Evolutionary conservation across 2,888 invertebrate genomes (phyloP), one percentile per base, ranked within the genome.

Genomic region (Hanleya hanleyi): DNA sequence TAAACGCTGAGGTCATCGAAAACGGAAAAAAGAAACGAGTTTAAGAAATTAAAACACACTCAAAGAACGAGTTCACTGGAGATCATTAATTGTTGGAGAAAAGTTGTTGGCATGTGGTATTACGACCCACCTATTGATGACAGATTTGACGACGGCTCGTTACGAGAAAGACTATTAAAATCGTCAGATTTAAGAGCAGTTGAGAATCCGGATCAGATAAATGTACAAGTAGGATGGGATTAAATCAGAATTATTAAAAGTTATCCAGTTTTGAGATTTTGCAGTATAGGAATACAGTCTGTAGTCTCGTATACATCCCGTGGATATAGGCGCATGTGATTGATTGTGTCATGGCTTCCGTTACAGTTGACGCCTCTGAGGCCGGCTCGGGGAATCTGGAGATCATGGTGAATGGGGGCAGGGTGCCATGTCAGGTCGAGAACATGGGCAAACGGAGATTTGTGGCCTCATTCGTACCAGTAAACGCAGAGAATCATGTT

Each of bases 381-480:
- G 99, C 99, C 4, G 99, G 99, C 26, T 97, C 99, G 0, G 99
- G 99, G 32, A 99, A 99, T 91, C 92, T 99, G 57, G 99, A 99
- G 91, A 99, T 99, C 74, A 97, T 98, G 0, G 98, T 99, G 36
- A 99, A 99, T 88, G 97, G 98, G 7, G 99, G 99, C 0, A 94
- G 97, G 76, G 98, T 99, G 38, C 97, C 98, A 0, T 90, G 90
- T 73, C 86, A 81, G 68, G 89, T 90, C 4, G 83, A 89, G 64
- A 88, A 87, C 75, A 74, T 76, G 0, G 98, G 98, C 37, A 97
- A 97, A 36, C 97, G 97, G 88, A 96, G 96, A 0, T 98, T 98
- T 90, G 97, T 97, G 35, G 98, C 99, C 84, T 97, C 98, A 38
- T 99, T 99, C 91, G 96, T 97, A 9, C 99, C 99, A 0, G 93